Evolutionary conservation across 2,113 vertebrate species (phyloP).

Genomic region (Pyrgilauda ruficollis): DNA sequence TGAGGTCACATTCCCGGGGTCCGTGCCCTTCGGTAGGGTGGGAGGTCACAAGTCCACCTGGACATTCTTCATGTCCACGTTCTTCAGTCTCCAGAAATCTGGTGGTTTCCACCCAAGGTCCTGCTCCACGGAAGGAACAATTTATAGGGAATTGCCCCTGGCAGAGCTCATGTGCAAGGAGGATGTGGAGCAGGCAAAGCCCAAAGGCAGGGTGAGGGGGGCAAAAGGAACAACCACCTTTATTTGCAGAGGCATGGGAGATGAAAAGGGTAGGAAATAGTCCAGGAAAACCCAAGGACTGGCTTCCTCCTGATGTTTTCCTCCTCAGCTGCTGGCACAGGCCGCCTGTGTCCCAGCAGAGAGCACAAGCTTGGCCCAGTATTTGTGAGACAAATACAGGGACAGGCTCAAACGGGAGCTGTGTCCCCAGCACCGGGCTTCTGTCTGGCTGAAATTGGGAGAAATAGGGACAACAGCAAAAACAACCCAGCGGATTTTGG

Average conservation of each 20-base stretch:
- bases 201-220: background rate
- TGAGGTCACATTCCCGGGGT: background rate
- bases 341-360: background rate
- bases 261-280: background rate
- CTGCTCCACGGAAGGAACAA: background rate
- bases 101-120: background rate
- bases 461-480: background rate
- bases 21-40: rapidly evolving
- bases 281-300: background rate
- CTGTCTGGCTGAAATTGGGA: background rate
- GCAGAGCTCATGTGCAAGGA: rapidly evolving
- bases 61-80: background rate
- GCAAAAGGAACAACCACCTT: background rate
- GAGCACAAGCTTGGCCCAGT: background rate
- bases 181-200: background rate
- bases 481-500: background rate
- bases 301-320: background rate
- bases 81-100: background rate
- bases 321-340: background rate
- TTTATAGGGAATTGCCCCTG: too few relatives aligned
- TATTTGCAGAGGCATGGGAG: background rate
- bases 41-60: background rate
- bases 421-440: too few relatives aligned
- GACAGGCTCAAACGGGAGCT: rapidly evolving
- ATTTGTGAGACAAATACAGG: background rate